A percentile compares a stretch with the other conserved stretches of the same genome.
phyloP scores from a whole-genome alignment of 1,140 invertebrate genomes.

The Arctopsyche grandis region DNA sequence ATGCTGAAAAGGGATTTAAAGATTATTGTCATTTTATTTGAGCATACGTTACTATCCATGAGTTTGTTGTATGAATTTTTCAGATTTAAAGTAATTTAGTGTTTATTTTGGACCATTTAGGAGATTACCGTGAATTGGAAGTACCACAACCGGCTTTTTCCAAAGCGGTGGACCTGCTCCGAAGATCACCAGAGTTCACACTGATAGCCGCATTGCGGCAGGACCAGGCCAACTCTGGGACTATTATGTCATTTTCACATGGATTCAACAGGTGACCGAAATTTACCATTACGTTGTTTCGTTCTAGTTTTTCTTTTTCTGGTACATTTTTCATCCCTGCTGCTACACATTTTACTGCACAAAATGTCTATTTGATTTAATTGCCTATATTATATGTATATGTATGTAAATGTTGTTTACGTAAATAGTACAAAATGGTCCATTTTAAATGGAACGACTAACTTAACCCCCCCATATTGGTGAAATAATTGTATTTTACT shows the following conservation, averaged over 20 bases:
- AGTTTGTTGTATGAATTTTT: too few relatives aligned
- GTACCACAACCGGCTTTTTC: constrained; percentile 74
- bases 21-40: too few relatives aligned
- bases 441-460: too few relatives aligned
- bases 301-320: neutral
- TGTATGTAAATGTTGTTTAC: too few relatives aligned
- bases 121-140: constrained; percentile 78
- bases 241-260: constrained; percentile 83
- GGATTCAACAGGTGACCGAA: constrained; percentile 74
- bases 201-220: constrained; percentile 80
- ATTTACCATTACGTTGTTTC: neutral
- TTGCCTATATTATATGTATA: too few relatives aligned
- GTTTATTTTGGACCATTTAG: constrained; percentile 60
- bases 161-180: constrained; percentile 74
- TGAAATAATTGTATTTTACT: too few relatives aligned
- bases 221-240: constrained; percentile 83
- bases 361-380: too few relatives aligned
- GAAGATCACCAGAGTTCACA: constrained; percentile 81
- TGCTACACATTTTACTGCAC: neutral
- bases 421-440: too few relatives aligned
- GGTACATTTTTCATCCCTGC: neutral
- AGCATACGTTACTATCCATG: too few relatives aligned
- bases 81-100: too few relatives aligned
- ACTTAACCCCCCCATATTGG: too few relatives aligned
- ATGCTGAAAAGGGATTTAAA: too few relatives aligned